phyloP scores from a whole-genome alignment of 2,888 invertebrate species.

The Idaea straminata region DNA sequence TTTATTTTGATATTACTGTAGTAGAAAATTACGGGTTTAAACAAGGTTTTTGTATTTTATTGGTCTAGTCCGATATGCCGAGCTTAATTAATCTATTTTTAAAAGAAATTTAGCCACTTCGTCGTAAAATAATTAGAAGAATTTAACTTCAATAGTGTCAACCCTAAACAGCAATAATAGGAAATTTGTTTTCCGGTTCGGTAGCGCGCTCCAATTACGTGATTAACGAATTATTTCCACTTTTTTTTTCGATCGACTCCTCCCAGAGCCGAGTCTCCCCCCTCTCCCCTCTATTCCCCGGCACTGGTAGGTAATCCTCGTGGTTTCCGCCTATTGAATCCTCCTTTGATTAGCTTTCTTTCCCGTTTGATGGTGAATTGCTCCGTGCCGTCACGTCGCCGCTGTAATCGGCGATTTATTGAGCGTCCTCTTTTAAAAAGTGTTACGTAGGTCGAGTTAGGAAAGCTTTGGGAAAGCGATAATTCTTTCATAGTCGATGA shows the following conservation, averaged over 20 bases:
- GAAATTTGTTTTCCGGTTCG: slow-evolving; percentile 81
- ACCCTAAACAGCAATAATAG: slow-evolving; percentile 70
- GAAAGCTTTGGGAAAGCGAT: neutral
- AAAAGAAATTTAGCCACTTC: too few relatives aligned
- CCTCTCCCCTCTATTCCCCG: slow-evolving; percentile 26
- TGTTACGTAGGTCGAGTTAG: slow-evolving; percentile 27
- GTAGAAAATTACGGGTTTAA: too few relatives aligned
- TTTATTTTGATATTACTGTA: too few relatives aligned
- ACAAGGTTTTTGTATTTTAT: neutral
- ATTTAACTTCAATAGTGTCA: slow-evolving; percentile 29
- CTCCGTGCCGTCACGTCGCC: slow-evolving; percentile 57
- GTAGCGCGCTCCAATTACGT: slow-evolving; percentile 77
- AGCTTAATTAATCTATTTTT: too few relatives aligned
- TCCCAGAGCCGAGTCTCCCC: slow-evolving; percentile 20
- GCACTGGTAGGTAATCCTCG: slow-evolving; percentile 40
- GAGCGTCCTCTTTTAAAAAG: slow-evolving; percentile 57
- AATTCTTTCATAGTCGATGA: neutral
- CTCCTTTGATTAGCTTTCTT: slow-evolving; percentile 77
- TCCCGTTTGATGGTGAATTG: slow-evolving; percentile 73
- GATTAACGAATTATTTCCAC: slow-evolving; percentile 81
- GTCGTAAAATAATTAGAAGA: too few relatives aligned
- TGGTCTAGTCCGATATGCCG: neutral
- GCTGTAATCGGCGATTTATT: slow-evolving; percentile 53
- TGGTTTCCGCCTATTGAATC: slow-evolving; percentile 77
- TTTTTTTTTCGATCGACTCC: slow-evolving; percentile 62